phyloP scores from a whole-genome alignment of 2,888 invertebrate genomes.

The Alsophila aescularia region DNA sequence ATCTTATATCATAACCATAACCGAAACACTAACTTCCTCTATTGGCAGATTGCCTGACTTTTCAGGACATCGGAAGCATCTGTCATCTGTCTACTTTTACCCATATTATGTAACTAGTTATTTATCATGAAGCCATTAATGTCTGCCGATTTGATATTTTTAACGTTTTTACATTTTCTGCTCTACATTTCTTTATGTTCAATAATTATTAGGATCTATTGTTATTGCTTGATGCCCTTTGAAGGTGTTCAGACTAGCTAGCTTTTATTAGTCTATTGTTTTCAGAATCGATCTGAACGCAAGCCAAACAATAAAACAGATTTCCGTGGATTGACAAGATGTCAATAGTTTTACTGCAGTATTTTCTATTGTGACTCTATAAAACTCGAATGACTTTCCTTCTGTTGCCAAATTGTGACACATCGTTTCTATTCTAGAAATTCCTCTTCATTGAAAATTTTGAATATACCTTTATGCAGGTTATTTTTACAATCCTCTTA shows the following conservation, averaged over 20 bases:
- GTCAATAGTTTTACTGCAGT: conserved; percentile 40
- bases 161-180: conserved; percentile 17
- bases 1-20: too few relatives aligned
- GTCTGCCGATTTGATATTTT: conserved; percentile 25
- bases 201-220: conserved; percentile 1
- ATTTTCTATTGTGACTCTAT: conserved; percentile 37
- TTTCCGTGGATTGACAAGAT: conserved; percentile 16
- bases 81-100: conserved; percentile 44
- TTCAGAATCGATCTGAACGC: conserved; percentile 34
- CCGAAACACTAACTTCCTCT: conserved; percentile 43
- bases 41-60: conserved; percentile 38
- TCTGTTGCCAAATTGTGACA: conserved; percentile 41
- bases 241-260: conserved; percentile 19
- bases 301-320: conserved; percentile 33
- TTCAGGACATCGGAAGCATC: conserved; percentile 47
- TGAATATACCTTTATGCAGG: conserved; percentile 5
- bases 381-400: conserved; percentile 39
- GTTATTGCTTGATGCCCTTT: conserved; percentile 10
- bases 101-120: conserved; percentile 33
- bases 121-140: conserved; percentile 23
- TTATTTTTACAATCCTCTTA: conserved; percentile 5
- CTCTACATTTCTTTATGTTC: conserved; percentile 15
- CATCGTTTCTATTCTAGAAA: conserved; percentile 35
- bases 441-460: conserved; percentile 11
- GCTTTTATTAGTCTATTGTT: conserved; percentile 37